phyloP scores from a whole-genome alignment of 2,113 vertebrate species.

The Pseudorasbora parva region DNA sequence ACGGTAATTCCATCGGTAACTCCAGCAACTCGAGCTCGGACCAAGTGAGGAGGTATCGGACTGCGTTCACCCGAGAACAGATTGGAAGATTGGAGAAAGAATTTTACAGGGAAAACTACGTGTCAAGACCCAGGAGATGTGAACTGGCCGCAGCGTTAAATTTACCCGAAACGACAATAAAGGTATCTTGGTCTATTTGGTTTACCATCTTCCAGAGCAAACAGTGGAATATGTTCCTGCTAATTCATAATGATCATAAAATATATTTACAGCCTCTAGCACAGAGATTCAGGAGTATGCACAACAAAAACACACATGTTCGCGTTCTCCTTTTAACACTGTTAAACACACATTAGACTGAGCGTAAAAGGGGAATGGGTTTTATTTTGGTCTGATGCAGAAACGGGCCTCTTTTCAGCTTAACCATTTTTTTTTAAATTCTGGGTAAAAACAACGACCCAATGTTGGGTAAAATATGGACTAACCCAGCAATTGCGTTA shows the following conservation, averaged over 20 bases:
- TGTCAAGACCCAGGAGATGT: constrained; percentile 92
- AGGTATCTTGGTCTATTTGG: constrained; percentile 77
- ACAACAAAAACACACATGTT: background rate
- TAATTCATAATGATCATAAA: background rate
- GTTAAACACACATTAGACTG: background rate
- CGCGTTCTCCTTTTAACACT: too few species aligned
- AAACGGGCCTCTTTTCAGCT: background rate
- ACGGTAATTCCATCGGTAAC: constrained; percentile 81
- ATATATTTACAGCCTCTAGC: background rate
- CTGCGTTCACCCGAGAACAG: constrained; percentile 90
- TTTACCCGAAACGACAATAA: constrained; percentile 97
- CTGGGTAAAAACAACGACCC: too few species aligned
- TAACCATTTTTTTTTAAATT: too few species aligned
- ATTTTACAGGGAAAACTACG: constrained; percentile 93
- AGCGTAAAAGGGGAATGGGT: too few species aligned
- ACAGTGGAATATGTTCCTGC: background rate
- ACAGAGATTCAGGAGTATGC: too few species aligned
- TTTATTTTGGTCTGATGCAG: background rate
- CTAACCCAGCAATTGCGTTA: too few species aligned
- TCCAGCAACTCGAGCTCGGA: constrained; percentile 85
- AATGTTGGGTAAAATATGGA: too few species aligned
- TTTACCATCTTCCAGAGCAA: background rate
- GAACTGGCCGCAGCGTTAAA: constrained; percentile 95
- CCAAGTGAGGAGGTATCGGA: constrained; percentile 89
- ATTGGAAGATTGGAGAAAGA: constrained; percentile 90